These are phyloP conservation scores for Apodemus speciosus DNA, from an alignment of 2,113 vertebrate genomes.

Conservation along the genomic window DNA sequence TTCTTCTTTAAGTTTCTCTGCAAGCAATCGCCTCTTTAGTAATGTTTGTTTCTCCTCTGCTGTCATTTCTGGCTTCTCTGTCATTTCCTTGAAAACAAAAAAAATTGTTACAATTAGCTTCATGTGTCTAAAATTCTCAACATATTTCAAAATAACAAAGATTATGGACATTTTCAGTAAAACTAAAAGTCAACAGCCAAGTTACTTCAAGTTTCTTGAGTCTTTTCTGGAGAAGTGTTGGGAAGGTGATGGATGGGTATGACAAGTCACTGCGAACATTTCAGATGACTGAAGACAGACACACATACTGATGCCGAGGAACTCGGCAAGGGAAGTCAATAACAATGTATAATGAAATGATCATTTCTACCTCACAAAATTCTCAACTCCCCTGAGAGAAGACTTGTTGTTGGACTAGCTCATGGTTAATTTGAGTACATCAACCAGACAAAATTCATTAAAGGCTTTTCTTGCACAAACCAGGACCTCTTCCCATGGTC, in stretches of 20 bases:
- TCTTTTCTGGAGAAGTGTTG: background rate
- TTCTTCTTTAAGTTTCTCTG: slow-evolving; percentile 98
- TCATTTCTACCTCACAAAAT: slow-evolving; percentile 38
- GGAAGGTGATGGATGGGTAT: background rate
- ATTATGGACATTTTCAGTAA: background rate
- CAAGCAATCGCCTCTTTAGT: slow-evolving; percentile 95
- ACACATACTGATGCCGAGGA: background rate
- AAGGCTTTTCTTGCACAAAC: background rate
- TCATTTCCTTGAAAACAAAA: slow-evolving; percentile 78
- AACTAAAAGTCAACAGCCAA: background rate
- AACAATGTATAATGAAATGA: background rate
- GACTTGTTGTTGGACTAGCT: background rate
- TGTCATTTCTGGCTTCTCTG: slow-evolving; percentile 88
- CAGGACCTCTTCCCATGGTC: background rate
- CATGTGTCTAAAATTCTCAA: slow-evolving; percentile 56
- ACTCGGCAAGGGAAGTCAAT: slow-evolving; percentile 19
- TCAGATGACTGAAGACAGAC: background rate
- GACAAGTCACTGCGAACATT: background rate
- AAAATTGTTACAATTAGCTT: slow-evolving; percentile 43
- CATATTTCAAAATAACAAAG: slow-evolving; percentile 32
- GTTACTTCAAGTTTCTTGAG: background rate
- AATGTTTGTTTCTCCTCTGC: slow-evolving; percentile 94
- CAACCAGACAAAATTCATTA: background rate
- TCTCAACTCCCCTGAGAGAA: background rate
- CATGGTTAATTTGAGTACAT: background rate